Evolutionary conservation across 1,140 invertebrate species (phyloP), one percentile per base, ranked within the genome.

Genomic region (Geopemphigus sp.): DNA sequence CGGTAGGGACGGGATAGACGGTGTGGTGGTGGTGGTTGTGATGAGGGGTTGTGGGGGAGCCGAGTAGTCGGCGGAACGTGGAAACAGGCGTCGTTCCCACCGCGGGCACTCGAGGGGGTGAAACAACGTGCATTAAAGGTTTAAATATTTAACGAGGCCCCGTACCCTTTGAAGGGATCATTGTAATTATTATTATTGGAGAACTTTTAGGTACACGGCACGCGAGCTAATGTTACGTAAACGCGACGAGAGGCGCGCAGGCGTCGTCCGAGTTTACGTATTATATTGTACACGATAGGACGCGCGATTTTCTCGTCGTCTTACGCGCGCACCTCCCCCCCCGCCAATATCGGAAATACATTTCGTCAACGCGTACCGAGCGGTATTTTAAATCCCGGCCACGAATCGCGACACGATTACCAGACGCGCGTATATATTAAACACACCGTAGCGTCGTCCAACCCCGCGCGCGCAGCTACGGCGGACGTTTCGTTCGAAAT

Each of bases 111-210:
- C n/a, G 66, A 24, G 66, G 66, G n/a, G 22, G n/a, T 22, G 66
- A 68, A 68, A 50, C 45, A 68, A 68, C 24, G 66, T 68, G 66
- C 66, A 68, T 68, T 68, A 50, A 68, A 68, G 39, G 66, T 68
- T 68, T 68, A 68, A 68, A 68, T 68, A 68, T 68, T 68, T 68
- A 68, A 68, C 66, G 24, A 68, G 15, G 45, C 39, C 66, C 64
- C 8, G 22, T 66, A 68, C 45, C 39, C 66, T 68, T 68, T 68
- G 66, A 68, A 68, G 24, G 39, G 66, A 68, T 68, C 22, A 68
- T 68, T 50, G n/a, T 66, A 24, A 68, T 68, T 68, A 68, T 68
- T 68, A 68, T 68, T 22, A 68, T 50, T 66, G 29, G 29, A 39
- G 61, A 64, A 64, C 61, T 64, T 64, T 45, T 64, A 32, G 32